phyloP scores from a whole-genome alignment of 2,113 vertebrate species.

The Malaclemys terrapin region DNA sequence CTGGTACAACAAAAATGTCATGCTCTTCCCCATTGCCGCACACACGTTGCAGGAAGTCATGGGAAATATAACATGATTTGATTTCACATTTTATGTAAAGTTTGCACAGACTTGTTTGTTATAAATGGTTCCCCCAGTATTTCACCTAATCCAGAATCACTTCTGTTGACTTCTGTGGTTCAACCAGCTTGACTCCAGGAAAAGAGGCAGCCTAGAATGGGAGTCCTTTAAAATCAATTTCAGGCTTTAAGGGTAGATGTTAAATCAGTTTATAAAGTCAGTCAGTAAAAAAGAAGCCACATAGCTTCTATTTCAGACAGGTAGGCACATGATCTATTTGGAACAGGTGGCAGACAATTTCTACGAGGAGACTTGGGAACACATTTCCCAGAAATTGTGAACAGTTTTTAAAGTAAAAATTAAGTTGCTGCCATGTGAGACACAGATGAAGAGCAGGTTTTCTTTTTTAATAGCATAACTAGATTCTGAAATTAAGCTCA shows the following conservation, averaged over 20 bases:
- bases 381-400: not conserved
- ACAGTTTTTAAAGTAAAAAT: not conserved
- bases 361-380: not conserved
- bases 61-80: not conserved
- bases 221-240: not conserved
- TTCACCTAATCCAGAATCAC: not conserved
- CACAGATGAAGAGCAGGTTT: not conserved
- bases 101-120: not conserved
- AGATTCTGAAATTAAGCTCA: not conserved
- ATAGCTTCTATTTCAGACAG: not conserved
- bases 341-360: not conserved
- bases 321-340: not conserved
- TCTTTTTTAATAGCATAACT: not conserved
- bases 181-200: not conserved
- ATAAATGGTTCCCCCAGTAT: not conserved
- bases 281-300: not conserved
- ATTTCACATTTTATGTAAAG: not conserved
- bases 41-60: not conserved
- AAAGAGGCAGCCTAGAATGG: not conserved
- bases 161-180: not conserved
- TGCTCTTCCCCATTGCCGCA: not conserved
- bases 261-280: not conserved
- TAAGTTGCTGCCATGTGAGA: not conserved
- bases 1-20: not conserved
- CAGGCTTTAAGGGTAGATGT: not conserved